A percentile compares a stretch with the other conserved stretches of the same genome.
Evolutionary conservation across 2,888 invertebrate species (phyloP).

Genomic region (Hydrotaea diabolus): DNA sequence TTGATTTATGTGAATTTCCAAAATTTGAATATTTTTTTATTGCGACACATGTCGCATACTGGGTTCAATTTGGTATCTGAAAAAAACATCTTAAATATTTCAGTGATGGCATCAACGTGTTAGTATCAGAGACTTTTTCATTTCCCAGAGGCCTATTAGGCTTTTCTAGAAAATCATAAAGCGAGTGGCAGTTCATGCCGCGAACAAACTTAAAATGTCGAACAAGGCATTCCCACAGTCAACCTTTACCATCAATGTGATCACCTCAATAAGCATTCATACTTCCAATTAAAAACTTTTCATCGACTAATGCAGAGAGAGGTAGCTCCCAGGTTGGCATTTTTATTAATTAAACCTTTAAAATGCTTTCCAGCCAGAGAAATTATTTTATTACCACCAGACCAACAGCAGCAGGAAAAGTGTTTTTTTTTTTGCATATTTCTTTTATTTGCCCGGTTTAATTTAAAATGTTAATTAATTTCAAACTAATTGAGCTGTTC

Average conservation of each 20-base stretch:
- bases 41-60: too few species aligned
- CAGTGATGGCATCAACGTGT: too few species aligned
- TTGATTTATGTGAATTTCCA: too few species aligned
- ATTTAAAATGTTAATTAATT: constrained; percentile 59
- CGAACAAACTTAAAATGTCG: too few species aligned
- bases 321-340: background rate
- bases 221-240: too few species aligned
- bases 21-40: too few species aligned
- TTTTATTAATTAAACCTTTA: constrained; percentile 35
- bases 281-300: background rate
- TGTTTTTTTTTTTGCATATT: constrained; percentile 22
- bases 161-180: too few species aligned
- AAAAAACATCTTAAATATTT: too few species aligned
- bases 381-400: constrained; percentile 43
- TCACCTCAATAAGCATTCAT: background rate
- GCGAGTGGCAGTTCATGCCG: background rate
- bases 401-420: background rate
- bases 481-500: constrained; percentile 57
- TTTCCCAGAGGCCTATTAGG: too few species aligned
- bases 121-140: too few species aligned
- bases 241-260: background rate
- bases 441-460: constrained; percentile 17
- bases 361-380: constrained; percentile 2
- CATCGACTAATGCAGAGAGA: background rate
- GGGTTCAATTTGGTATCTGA: too few species aligned